Evolutionary conservation across 2,888 invertebrate species (phyloP).

Genomic region (Erpobdella octoculata): DNA sequence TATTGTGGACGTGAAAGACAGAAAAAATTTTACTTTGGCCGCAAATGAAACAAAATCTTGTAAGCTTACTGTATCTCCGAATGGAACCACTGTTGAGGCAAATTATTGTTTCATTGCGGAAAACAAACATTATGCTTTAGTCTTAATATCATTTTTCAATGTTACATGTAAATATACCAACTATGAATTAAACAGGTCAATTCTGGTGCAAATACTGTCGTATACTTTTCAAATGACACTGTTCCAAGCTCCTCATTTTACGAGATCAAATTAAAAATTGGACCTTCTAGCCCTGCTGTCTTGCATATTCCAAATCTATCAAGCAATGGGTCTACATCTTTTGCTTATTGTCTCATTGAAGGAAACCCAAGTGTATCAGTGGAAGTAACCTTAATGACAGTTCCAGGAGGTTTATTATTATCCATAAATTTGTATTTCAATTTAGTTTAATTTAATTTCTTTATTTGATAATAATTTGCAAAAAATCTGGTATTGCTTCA

Average conservation of each 20-base stretch:
- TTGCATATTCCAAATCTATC: neutral
- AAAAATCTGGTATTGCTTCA: too few species aligned
- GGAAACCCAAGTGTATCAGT: neutral
- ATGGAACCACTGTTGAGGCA: neutral
- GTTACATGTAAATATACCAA: neutral
- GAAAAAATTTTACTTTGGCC: neutral
- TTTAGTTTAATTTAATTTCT: neutral
- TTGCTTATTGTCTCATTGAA: neutral
- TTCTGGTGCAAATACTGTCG: neutral
- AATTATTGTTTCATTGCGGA: neutral
- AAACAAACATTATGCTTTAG: neutral
- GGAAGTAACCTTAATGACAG: too few species aligned
- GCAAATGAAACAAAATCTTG: neutral
- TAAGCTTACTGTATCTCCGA: neutral
- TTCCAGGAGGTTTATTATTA: too few species aligned
- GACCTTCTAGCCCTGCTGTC: neutral
- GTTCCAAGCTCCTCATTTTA: neutral
- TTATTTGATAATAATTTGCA: too few species aligned
- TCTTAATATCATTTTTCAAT: neutral
- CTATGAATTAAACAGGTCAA: neutral
- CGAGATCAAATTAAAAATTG: neutral
- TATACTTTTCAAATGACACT: conserved; percentile 2
- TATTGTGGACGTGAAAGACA: neutral
- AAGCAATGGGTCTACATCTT: neutral
- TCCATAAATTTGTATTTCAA: neutral